Percentiles rank a stretch among this genome's conserved stretches.
phyloP scores from a whole-genome alignment of 2,113 vertebrate genomes.

The Nipponia nippon region DNA sequence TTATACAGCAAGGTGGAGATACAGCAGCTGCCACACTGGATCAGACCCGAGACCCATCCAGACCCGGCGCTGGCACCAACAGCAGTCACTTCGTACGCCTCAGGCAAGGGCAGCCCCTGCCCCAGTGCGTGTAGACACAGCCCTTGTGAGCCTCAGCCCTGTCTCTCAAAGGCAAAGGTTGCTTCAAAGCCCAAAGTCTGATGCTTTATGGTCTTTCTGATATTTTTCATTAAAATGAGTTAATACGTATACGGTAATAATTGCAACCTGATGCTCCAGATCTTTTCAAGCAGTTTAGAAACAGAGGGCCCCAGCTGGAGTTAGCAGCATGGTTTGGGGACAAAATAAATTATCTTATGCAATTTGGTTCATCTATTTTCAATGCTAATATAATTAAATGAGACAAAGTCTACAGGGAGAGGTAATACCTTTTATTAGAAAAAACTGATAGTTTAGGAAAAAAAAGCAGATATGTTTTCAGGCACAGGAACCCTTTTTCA shows the following conservation, averaged over 20 bases:
- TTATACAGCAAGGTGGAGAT: neutral
- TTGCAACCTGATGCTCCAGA: neutral
- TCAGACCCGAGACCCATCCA: neutral
- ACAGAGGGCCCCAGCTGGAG: neutral
- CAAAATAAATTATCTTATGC: neutral
- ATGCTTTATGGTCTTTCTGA: neutral
- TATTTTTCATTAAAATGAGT: neutral
- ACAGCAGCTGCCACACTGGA: neutral
- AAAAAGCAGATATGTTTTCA: neutral
- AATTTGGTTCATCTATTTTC: conserved; percentile 6
- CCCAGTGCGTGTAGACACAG: neutral
- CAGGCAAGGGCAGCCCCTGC: neutral
- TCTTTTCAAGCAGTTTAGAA: neutral
- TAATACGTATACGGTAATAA: neutral
- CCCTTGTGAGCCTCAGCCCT: neutral
- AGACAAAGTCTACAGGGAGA: neutral
- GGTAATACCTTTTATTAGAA: neutral
- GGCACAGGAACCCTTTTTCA: neutral
- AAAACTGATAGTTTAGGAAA: neutral
- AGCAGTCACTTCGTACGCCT: neutral
- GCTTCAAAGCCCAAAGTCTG: neutral
- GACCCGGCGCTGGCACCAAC: neutral
- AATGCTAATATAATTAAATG: neutral
- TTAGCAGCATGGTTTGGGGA: neutral
- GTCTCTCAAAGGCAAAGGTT: neutral